Base-by-base conservation (phyloP, 64 coral and sea anemone genomes). In the Pocillopora verrucosa region DNA sequence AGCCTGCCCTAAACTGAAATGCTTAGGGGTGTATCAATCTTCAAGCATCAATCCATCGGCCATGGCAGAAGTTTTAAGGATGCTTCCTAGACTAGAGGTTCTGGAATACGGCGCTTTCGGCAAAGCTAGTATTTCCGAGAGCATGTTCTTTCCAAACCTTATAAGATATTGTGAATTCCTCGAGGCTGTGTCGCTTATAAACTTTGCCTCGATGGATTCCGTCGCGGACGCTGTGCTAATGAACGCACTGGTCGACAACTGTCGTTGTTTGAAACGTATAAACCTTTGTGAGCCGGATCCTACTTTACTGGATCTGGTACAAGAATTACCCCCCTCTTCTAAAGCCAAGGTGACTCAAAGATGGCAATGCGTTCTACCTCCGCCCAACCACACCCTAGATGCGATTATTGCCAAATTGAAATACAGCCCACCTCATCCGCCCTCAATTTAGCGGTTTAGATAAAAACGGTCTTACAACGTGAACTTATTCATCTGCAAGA, bases 21-120 rank as follows among this genome's bases (percentile, higher is more conserved):
- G 97, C 60, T 81, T 99, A 38, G 97, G 97, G 34, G 94, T 99
- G 2, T 99, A 99, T 68, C 97, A 99, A 63, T 99, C 97, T 36
- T 99, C 97, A 1, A 95, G 93, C 38, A 99, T 99, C 76, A 95
- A 92, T 56, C 89, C 93, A 1, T 76, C 90, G 1, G 97, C 97
- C 36, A 99, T 99, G 97, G 93, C 97, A 5, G 92, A 99, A 14
- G 88, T 99, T 19, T 70, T 99, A 20, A 79, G 90, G 59, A 89
- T 87, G 34, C 67, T 99, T 15, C 89, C 97, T n/a, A 89, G 89
- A 56, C 79, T 99, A 16, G 93, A 99, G 72, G 87, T 95, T 60
- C 74, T 99, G 24, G 97, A 99, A 87, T 99, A 95, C 69, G 97
- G 97, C 35, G 97, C 97, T 24, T 99, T 99, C 76, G 97, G 97